These are phyloP conservation scores for Sitta carolinensis DNA, from an alignment of 2,797 vertebrate genomes.

Conservation along the genomic window DNA sequence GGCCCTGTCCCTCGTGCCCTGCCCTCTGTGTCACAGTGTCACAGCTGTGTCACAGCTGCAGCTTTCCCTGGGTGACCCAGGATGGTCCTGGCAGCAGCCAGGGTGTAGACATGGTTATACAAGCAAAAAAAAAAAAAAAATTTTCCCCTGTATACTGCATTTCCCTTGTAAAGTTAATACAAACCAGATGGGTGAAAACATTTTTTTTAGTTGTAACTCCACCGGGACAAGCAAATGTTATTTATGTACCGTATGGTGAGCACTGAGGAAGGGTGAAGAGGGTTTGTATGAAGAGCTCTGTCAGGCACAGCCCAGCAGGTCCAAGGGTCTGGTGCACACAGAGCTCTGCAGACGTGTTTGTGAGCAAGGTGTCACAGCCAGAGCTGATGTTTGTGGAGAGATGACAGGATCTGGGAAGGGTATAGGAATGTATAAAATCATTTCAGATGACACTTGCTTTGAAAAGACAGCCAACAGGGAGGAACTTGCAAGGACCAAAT, in stretches of 20 bases:
- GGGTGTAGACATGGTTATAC: not conserved
- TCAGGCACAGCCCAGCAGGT: not conserved
- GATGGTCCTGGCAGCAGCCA: not conserved
- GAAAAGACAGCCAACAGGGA: not conserved
- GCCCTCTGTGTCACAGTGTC: not conserved
- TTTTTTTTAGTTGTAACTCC: not conserved
- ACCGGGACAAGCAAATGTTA: not conserved
- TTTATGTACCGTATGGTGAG: not conserved
- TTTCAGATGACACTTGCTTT: not conserved
- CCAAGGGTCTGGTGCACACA: not conserved
- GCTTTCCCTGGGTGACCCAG: not conserved
- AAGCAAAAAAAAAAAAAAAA: not conserved
- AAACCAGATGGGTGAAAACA: conserved; percentile 7
- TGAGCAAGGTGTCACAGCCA: not conserved
- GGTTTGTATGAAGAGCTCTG: not conserved
- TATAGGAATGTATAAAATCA: not conserved
- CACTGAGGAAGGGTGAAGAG: not conserved
- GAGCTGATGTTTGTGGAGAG: not conserved
- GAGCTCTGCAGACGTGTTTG: not conserved
- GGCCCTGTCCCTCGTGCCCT: not conserved
- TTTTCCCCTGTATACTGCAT: not conserved
- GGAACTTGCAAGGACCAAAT: not conserved
- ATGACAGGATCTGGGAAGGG: not conserved
- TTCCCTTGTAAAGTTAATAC: conserved; percentile 32
- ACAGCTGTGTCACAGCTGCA: not conserved